Evolutionary conservation across 2,113 vertebrate genomes (phyloP).

Genomic region (Ptilorrhoa leucosticta): DNA sequence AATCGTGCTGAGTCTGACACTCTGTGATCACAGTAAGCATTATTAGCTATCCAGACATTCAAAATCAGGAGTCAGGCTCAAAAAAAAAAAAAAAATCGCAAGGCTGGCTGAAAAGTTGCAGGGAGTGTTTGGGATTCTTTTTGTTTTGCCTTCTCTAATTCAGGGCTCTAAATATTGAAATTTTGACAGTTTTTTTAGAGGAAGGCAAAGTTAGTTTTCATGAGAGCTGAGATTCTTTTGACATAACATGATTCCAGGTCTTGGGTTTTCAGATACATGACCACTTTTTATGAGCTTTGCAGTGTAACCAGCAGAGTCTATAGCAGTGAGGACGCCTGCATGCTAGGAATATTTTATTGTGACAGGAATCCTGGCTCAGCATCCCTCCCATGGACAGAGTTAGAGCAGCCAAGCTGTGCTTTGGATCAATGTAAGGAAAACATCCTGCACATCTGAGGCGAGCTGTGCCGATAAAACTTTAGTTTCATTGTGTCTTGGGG

Average conservation of each 20-base stretch:
- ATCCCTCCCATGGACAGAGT: background rate
- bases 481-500: background rate
- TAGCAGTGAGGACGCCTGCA: background rate
- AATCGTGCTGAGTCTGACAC: background rate
- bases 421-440: background rate
- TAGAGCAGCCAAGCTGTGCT: background rate
- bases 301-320: background rate
- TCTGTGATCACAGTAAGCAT: background rate
- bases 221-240: background rate
- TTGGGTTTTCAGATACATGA: background rate
- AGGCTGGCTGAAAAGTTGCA: background rate
- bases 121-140: background rate
- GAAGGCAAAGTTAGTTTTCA: background rate
- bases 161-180: background rate
- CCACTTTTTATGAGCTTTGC: background rate
- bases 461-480: background rate
- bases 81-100: background rate
- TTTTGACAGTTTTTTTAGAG: background rate
- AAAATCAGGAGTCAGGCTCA: background rate
- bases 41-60: background rate
- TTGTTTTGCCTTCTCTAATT: background rate
- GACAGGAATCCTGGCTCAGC: background rate
- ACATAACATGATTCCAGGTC: background rate
- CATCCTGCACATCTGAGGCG: background rate
- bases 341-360: background rate